Conservation (phyloP, 2,888 invertebrate genomes). For the Stratiomys singularior region DNA sequence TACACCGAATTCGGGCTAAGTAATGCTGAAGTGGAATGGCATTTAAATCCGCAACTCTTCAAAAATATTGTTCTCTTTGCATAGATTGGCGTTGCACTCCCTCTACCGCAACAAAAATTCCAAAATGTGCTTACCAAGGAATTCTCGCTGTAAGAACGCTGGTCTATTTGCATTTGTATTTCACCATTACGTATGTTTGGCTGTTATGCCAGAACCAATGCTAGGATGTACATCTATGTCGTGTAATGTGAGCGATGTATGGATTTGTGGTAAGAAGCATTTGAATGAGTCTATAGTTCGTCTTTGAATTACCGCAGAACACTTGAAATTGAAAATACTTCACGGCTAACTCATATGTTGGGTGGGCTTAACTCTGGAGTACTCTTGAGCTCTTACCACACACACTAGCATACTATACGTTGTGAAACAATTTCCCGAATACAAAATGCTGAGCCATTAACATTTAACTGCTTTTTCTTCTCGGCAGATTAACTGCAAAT, state of each 20-base stretch:
- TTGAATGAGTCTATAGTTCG: neutral
- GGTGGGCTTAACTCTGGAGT: no score
- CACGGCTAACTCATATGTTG: neutral
- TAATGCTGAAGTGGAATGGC: conserved; percentile 33
- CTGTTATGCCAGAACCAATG: neutral
- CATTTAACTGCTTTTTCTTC: no score
- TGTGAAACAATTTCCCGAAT: no score
- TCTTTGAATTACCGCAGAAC: neutral
- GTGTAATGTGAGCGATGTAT: neutral
- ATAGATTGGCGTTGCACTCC: conserved; percentile 24
- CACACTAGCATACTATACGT: no score
- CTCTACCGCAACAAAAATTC: neutral
- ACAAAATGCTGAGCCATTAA: no score
- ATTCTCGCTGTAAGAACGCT: neutral
- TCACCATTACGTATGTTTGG: neutral
- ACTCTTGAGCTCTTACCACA: no score
- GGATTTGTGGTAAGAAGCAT: no score
- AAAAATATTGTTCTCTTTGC: conserved; percentile 41
- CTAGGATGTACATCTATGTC: neutral
- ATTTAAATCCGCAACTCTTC: conserved; percentile 46
- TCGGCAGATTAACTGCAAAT: no score
- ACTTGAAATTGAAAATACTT: neutral
- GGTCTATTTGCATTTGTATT: conserved; percentile 18
- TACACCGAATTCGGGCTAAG: conserved; percentile 25
- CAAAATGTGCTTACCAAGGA: neutral